Conservation (phyloP, 2,113 vertebrate genomes). For the Xiphophorus couchianus region DNA sequence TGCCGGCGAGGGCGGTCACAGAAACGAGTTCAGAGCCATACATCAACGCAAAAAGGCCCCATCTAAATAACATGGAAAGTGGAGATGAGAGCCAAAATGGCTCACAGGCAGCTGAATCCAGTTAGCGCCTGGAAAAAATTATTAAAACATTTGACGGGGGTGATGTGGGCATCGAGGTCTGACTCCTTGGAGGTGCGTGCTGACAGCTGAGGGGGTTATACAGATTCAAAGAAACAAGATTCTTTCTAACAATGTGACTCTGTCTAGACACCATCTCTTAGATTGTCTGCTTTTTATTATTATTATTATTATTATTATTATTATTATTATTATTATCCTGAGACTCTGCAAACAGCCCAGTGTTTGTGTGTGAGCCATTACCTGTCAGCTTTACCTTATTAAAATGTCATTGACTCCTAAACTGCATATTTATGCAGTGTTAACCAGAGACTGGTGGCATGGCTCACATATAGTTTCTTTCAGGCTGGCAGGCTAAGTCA, state of each 20-base stretch:
- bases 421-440: conserved; percentile 79
- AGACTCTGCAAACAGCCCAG: conserved; percentile 58
- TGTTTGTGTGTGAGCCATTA: conserved; percentile 68
- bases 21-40: conserved; percentile 56
- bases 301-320: too few relatives aligned
- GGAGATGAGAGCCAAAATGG: conserved; percentile 77
- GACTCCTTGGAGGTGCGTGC: conserved; percentile 56
- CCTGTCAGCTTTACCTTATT: conserved; percentile 79
- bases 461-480: conserved; percentile 52
- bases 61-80: conserved; percentile 72
- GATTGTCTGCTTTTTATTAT: conserved; percentile 27
- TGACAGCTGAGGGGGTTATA: conserved; percentile 55
- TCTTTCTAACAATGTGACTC: conserved; percentile 58
- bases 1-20: conserved; percentile 54
- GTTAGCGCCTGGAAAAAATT: conserved; percentile 84
- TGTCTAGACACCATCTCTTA: conserved; percentile 31
- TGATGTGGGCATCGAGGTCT: conserved; percentile 41
- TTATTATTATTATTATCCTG: conserved; percentile 17
- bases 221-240: conserved; percentile 62
- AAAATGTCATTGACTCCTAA: conserved; percentile 81
- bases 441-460: conserved; percentile 73
- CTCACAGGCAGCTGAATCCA: conserved; percentile 79
- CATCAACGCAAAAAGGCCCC: conserved; percentile 66
- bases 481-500: conserved; percentile 66
- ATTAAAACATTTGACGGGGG: conserved; percentile 45